Percentiles rank a stretch among this genome's conserved stretches.
Conservation (phyloP, 2,113 vertebrate genomes). For the Catagonus wagneri region DNA sequence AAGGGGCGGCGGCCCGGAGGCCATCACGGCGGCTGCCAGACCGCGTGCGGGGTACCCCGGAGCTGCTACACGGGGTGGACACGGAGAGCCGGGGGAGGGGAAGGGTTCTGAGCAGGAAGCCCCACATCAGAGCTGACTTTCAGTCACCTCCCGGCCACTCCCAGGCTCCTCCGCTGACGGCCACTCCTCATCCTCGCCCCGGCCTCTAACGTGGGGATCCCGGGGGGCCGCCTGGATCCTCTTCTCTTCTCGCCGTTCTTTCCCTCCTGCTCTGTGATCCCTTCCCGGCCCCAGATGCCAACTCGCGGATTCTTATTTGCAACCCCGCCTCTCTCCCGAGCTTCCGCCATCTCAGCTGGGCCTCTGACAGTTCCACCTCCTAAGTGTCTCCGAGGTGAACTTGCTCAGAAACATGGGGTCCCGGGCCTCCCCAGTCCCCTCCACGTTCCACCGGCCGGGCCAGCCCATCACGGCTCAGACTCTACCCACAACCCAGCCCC, state of each 20-base stretch:
- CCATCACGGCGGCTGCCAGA: neutral
- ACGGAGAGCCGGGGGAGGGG: neutral
- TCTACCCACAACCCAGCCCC: neutral
- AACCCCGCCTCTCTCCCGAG: neutral
- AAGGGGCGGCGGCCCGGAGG: neutral
- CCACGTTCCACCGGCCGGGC: neutral
- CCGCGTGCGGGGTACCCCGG: neutral
- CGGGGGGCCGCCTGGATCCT: neutral
- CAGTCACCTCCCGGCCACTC: neutral
- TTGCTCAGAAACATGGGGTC: neutral
- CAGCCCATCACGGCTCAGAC: neutral
- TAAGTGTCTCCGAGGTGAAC: neutral
- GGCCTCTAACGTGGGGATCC: neutral
- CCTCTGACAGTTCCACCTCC: neutral
- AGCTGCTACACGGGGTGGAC: neutral
- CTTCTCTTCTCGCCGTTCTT: neutral
- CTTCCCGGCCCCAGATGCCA: neutral
- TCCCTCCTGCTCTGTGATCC: neutral
- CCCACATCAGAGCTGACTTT: neutral
- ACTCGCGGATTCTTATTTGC: neutral
- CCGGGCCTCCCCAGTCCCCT: neutral
- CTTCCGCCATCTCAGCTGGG: neutral
- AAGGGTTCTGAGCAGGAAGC: neutral
- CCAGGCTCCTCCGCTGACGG: neutral
- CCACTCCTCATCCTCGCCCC: neutral